Percentiles rank a stretch among this genome's conserved stretches.
Evolutionary conservation across 2,797 vertebrate species (phyloP).

Genomic region (Geotrypetes seraphini): DNA sequence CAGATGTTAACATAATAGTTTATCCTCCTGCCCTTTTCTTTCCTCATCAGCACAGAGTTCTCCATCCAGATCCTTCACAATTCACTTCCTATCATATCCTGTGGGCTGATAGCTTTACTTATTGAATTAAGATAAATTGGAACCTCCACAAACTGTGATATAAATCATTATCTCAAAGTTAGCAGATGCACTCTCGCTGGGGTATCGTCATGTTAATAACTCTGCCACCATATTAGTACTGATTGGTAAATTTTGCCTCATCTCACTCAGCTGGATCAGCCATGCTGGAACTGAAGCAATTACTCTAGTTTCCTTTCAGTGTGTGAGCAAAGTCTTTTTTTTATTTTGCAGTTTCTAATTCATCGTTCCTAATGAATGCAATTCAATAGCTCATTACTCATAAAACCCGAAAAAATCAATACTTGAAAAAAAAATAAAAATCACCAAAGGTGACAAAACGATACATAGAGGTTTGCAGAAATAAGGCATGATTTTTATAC

Average conservation of each 20-base stretch:
- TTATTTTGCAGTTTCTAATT: conserved; percentile 38
- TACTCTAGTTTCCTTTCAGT: conserved; percentile 61
- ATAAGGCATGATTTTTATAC: too few relatives aligned
- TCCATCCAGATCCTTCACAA: too few relatives aligned
- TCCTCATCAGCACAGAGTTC: too few relatives aligned
- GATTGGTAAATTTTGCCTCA: conserved; percentile 70
- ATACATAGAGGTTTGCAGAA: too few relatives aligned
- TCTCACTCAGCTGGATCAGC: conserved; percentile 71
- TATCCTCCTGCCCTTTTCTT: too few relatives aligned
- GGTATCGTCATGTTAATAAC: conserved; percentile 64
- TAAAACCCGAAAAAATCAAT: too few relatives aligned
- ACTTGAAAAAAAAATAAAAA: too few relatives aligned
- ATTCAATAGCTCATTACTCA: too few relatives aligned
- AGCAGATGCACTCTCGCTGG: conserved; percentile 62
- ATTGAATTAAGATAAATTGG: conserved; percentile 69
- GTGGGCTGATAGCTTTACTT: too few relatives aligned
- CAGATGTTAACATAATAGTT: too few relatives aligned
- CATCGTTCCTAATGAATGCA: conserved; percentile 48
- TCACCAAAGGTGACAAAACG: too few relatives aligned
- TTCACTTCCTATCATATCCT: too few relatives aligned
- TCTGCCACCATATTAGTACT: conserved; percentile 61
- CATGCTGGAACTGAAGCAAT: conserved; percentile 57
- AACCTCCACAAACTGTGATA: conserved; percentile 61
- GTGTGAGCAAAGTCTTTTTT: conserved; percentile 45
- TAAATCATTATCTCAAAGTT: conserved; percentile 68